Evolutionary conservation across 2,888 invertebrate genomes (phyloP).

Genomic region (Bellardia pandia): DNA sequence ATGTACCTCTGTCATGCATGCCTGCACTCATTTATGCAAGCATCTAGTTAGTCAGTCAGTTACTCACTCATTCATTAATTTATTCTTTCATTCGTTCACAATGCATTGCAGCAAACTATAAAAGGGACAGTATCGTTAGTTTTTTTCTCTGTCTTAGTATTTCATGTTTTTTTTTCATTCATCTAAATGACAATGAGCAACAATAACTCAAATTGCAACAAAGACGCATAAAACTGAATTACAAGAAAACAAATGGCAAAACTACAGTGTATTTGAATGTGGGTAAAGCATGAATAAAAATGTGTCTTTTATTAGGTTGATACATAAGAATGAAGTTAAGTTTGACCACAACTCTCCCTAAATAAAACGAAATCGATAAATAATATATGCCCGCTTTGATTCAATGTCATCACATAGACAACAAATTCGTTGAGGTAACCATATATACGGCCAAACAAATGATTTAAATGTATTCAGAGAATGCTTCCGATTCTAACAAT

Average conservation of each 20-base stretch:
- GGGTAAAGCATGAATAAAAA: neutral
- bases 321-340: too few species aligned
- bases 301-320: neutral
- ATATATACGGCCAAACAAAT: too few species aligned
- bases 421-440: too few species aligned
- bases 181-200: constrained; percentile 53
- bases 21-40: neutral
- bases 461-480: too few species aligned
- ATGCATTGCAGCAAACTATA: constrained; percentile 7
- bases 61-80: constrained; percentile 25
- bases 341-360: too few species aligned
- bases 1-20: constrained; percentile 7
- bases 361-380: too few species aligned
- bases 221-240: constrained; percentile 58
- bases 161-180: constrained; percentile 12
- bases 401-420: too few species aligned
- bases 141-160: constrained; percentile 6
- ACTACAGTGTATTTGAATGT: neutral
- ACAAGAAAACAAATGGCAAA: constrained; percentile 58
- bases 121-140: neutral
- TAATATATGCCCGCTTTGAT: too few species aligned
- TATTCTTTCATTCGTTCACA: neutral
- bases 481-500: too few species aligned
- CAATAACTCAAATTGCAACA: constrained; percentile 63
- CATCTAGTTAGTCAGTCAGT: constrained; percentile 19